These are phyloP conservation scores for Tachyglossus aculeatus DNA, from an alignment of 2,797 vertebrate species.

Conservation along the genomic window DNA sequence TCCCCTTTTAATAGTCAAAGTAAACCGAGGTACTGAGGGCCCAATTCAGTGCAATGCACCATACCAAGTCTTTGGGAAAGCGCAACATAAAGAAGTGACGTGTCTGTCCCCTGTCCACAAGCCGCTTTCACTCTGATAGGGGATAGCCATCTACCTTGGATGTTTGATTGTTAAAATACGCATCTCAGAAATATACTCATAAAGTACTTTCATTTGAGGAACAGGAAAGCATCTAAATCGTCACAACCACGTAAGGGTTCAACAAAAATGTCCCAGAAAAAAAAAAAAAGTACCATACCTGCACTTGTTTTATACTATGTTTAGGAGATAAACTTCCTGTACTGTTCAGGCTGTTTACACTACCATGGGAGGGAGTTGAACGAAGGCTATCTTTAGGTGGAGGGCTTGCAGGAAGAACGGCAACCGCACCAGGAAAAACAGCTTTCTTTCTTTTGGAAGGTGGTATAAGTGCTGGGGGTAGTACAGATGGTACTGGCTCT, in stretches of 20 bases:
- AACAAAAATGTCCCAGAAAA: neutral
- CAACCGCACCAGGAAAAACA: slow-evolving; percentile 78
- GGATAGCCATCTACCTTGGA: too few species aligned
- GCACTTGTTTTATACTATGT: slow-evolving; percentile 86
- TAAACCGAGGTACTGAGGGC: too few species aligned
- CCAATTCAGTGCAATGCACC: too few species aligned
- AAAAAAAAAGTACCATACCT: slow-evolving; percentile 72
- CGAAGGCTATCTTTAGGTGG: slow-evolving; percentile 92
- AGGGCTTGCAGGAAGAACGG: slow-evolving; percentile 90
- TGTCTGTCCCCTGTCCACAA: too few species aligned
- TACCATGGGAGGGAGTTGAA: slow-evolving; percentile 94
- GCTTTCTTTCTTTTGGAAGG: slow-evolving; percentile 93
- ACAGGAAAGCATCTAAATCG: rapidly evolving
- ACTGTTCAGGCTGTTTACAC: slow-evolving; percentile 94
- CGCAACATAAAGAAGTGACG: too few species aligned
- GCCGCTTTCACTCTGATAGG: too few species aligned
- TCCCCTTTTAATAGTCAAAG: too few species aligned
- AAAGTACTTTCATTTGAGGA: too few species aligned
- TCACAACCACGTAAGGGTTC: rapidly evolving
- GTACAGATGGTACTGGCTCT: slow-evolving; percentile 89
- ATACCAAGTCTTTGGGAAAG: too few species aligned
- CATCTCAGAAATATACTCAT: too few species aligned
- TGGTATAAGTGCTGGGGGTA: slow-evolving; percentile 89
- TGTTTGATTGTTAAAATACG: too few species aligned
- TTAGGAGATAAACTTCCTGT: slow-evolving; percentile 94